These are phyloP conservation scores for Thunnus maccoyii DNA, from an alignment of 2,113 vertebrate species.

Conservation along the genomic window DNA sequence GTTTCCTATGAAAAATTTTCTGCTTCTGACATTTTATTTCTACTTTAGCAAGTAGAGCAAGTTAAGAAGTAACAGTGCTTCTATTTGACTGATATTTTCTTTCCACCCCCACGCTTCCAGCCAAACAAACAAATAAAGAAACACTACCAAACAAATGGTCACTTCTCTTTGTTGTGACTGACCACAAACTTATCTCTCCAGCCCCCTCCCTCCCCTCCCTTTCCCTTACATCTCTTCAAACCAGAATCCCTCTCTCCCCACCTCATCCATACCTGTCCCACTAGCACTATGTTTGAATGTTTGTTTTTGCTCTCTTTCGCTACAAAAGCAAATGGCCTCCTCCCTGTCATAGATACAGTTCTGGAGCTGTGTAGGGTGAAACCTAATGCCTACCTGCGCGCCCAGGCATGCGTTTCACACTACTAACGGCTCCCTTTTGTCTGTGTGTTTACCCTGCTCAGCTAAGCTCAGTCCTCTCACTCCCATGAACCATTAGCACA, in stretches of 20 bases:
- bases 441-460: slow-evolving; percentile 83
- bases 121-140: slow-evolving; percentile 82
- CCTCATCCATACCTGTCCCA: slow-evolving; percentile 71
- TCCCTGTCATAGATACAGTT: slow-evolving; percentile 71
- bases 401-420: slow-evolving; percentile 80
- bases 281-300: slow-evolving; percentile 64
- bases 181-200: slow-evolving; percentile 80
- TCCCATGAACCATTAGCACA: slow-evolving; percentile 81
- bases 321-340: slow-evolving; percentile 80
- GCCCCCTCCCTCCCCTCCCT: slow-evolving; percentile 45
- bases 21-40: background rate
- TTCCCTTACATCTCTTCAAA: slow-evolving; percentile 34
- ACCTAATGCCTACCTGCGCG: slow-evolving; percentile 81
- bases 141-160: slow-evolving; percentile 74
- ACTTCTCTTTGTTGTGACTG: slow-evolving; percentile 77
- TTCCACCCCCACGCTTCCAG: slow-evolving; percentile 5
- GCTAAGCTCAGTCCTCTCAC: slow-evolving; percentile 71
- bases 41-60: background rate
- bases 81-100: slow-evolving; percentile 22
- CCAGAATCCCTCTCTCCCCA: slow-evolving; percentile 63
- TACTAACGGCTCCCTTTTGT: slow-evolving; percentile 81
- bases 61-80: background rate
- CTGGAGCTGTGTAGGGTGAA: slow-evolving; percentile 72
- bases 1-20: background rate
- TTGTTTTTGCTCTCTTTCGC: slow-evolving; percentile 77